Evolutionary conservation across 2,797 vertebrate genomes (phyloP).

Genomic region (Dermochelys coriacea): DNA sequence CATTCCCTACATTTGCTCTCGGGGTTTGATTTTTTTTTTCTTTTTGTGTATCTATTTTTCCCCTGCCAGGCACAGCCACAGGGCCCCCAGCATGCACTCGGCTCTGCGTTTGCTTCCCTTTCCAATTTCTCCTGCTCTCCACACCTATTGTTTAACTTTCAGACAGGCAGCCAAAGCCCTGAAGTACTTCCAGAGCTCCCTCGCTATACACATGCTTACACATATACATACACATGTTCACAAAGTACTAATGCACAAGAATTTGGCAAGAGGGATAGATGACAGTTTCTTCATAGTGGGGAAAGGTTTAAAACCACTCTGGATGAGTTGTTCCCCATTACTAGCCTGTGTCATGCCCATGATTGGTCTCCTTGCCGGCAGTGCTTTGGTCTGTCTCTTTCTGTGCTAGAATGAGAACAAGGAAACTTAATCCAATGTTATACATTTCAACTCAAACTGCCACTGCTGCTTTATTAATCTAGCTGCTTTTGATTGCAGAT

Average conservation of each 20-base stretch:
- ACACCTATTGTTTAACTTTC: conserved; percentile 33
- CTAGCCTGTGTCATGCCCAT: not conserved
- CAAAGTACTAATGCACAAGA: accelerated
- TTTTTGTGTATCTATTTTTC: conserved; percentile 11
- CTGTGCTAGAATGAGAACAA: not conserved
- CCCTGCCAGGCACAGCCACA: conserved; percentile 23
- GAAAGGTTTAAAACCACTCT: not conserved
- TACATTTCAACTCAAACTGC: not conserved
- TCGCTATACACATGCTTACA: accelerated
- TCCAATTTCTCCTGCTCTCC: conserved; percentile 16
- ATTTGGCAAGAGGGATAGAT: accelerated
- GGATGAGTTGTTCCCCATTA: not conserved
- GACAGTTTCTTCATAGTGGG: not conserved
- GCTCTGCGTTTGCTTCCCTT: conserved; percentile 11
- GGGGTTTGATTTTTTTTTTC: conserved; percentile 4
- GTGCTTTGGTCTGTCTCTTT: not conserved
- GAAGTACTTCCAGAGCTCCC: conserved; percentile 32
- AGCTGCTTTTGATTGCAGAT: not conserved
- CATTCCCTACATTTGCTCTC: not conserved
- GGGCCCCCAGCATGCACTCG: conserved; percentile 27
- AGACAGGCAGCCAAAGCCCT: not conserved
- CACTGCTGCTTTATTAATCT: not conserved
- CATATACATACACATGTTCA: accelerated
- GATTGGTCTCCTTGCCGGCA: not conserved
- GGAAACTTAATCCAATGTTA: not conserved